phyloP scores from a whole-genome alignment of 1,140 invertebrate genomes.

The Zaprionus lachaisei region DNA sequence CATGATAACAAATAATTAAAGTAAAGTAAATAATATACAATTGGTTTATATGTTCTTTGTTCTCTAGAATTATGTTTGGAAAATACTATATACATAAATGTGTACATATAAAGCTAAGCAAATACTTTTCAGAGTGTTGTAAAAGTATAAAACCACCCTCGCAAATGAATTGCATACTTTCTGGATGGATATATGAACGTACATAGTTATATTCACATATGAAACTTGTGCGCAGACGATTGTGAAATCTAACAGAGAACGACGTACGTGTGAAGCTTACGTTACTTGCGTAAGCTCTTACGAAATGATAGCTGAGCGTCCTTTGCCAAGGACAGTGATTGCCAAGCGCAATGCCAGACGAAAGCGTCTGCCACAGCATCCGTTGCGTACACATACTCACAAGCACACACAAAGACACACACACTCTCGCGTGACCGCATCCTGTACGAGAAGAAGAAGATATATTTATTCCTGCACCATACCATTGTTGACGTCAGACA shows the following conservation, averaged over 20 bases:
- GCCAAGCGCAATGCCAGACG: constrained; percentile 59
- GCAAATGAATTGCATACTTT: neutral
- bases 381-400: constrained; percentile 9
- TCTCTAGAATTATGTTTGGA: too few species aligned
- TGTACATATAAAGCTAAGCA: neutral
- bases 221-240: constrained; percentile 1
- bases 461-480: constrained; percentile 24
- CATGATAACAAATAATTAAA: too few species aligned
- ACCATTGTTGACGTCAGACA: constrained; percentile 57
- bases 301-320: constrained; percentile 59
- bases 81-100: too few species aligned
- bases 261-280: constrained; percentile 53
- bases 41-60: too few species aligned
- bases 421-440: neutral
- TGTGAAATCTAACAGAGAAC: constrained; percentile 4
- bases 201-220: neutral
- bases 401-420: neutral
- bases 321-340: constrained; percentile 67
- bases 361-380: constrained; percentile 42
- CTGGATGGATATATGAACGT: neutral
- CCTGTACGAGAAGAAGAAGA: constrained; percentile 47
- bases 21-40: too few species aligned
- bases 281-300: constrained; percentile 64
- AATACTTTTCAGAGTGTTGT: neutral
- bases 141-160: neutral